A percentile compares a stretch with the other conserved stretches of the same genome.
Conservation (phyloP, 2,888 invertebrate genomes). For the Poecilus cupreus region DNA sequence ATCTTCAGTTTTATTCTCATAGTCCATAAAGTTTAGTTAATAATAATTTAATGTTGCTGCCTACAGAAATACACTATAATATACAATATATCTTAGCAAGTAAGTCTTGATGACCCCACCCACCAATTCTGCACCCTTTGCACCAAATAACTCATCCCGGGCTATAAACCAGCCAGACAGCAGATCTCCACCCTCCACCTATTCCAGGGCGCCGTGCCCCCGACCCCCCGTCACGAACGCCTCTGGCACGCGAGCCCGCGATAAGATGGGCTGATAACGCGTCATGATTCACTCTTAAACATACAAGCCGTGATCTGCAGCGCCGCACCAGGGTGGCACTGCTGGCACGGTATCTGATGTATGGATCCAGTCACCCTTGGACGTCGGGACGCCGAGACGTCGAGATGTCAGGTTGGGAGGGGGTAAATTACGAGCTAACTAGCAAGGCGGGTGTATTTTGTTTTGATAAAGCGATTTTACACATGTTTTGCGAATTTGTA, state of each 20-base stretch:
- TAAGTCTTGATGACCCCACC: too few species aligned
- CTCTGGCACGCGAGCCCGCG: slow-evolving; percentile 23
- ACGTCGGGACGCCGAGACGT: background rate
- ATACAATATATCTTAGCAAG: too few species aligned
- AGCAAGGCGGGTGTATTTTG: background rate
- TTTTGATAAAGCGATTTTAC: background rate
- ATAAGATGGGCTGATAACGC: slow-evolving; percentile 46
- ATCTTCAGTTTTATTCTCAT: too few species aligned
- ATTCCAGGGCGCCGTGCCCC: background rate
- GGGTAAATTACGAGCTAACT: background rate
- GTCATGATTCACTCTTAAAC: slow-evolving; percentile 55
- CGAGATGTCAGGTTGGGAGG: background rate
- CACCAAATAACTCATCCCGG: too few species aligned
- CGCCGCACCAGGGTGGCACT: background rate
- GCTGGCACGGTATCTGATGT: slow-evolving; percentile 6
- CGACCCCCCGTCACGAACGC: slow-evolving; percentile 14
- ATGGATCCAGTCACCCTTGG: background rate
- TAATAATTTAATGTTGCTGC: too few species aligned
- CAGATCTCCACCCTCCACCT: too few species aligned
- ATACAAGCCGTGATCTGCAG: slow-evolving; percentile 26
- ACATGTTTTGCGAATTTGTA: background rate
- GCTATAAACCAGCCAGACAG: too few species aligned
- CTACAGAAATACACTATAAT: too few species aligned
- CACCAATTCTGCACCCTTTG: too few species aligned
- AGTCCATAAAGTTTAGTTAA: too few species aligned